phyloP scores from a whole-genome alignment of 2,797 vertebrate species.

The Meriones psammophilus region DNA sequence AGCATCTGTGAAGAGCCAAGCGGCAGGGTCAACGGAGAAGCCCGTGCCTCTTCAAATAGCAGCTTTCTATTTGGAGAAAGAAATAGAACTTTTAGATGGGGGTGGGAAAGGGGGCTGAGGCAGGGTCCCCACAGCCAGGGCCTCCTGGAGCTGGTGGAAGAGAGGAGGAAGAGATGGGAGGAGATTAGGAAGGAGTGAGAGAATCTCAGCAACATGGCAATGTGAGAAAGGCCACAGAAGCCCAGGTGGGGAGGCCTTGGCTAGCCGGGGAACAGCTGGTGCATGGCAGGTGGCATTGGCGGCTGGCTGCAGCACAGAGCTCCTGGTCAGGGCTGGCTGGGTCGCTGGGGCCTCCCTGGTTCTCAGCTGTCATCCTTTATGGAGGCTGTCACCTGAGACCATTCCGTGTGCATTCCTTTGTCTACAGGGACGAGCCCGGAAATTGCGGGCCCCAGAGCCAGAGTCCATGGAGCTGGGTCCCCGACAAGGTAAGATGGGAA shows the following conservation, averaged over 20 bases:
- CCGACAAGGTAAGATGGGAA: conserved; percentile 54
- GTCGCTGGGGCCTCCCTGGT: background rate
- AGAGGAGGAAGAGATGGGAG: background rate
- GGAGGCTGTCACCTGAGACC: conserved; percentile 49
- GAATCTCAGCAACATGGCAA: background rate
- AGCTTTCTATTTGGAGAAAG: background rate
- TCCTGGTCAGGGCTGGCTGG: background rate
- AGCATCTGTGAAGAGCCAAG: background rate
- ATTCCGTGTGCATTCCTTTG: background rate
- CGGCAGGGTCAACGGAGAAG: too few relatives aligned
- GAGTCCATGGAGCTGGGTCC: conserved; percentile 68
- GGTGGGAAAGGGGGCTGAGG: background rate
- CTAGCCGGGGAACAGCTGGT: background rate
- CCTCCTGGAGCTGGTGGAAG: background rate
- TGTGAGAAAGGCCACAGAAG: background rate
- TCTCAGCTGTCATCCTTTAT: background rate
- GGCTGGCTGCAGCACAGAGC: background rate
- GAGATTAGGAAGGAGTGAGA: background rate
- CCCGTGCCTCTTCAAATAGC: background rate
- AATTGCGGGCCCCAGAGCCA: background rate
- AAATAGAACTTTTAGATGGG: background rate
- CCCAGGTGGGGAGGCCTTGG: background rate
- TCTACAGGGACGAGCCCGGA: conserved; percentile 55
- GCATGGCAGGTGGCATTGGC: background rate
- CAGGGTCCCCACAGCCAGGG: background rate